Percentiles rank a stretch among this genome's conserved stretches.
phyloP scores from a whole-genome alignment of 2,888 invertebrate species.

The Syrphus vitripennis region DNA sequence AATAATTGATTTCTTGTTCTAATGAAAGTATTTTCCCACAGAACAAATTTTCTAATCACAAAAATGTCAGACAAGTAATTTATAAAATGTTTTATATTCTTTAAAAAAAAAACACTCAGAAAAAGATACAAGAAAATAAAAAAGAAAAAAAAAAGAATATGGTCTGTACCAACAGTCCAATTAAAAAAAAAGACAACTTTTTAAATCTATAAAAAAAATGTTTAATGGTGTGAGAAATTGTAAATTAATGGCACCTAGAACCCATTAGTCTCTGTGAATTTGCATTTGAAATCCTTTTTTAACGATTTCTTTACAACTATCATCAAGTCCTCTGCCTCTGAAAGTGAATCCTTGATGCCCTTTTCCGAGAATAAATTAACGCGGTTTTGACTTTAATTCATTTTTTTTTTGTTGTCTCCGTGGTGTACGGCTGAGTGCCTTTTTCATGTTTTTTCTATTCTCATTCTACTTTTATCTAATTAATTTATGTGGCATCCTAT shows the following conservation, averaged over 20 bases:
- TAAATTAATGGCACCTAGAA: constrained; percentile 6
- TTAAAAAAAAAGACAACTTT: background rate
- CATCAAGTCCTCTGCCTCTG: background rate
- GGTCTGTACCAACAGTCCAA: background rate
- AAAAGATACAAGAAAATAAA: background rate
- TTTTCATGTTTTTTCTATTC: background rate
- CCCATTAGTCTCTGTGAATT: constrained; percentile 16
- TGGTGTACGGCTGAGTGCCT: constrained; percentile 14
- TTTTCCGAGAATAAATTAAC: constrained; percentile 57
- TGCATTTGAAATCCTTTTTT: background rate
- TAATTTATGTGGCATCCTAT: constrained; percentile 47
- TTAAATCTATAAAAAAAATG: background rate
- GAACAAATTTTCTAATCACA: background rate
- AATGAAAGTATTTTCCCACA: too few species aligned
- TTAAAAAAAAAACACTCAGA: background rate
- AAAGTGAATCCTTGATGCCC: constrained; percentile 22
- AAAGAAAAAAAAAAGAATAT: background rate
- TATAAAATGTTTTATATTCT: background rate
- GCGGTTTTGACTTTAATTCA: constrained; percentile 65
- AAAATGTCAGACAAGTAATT: background rate
- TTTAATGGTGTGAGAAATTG: constrained; percentile 16
- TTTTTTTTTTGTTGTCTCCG: constrained; percentile 62
- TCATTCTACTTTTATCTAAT: constrained; percentile 36
- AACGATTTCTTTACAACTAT: background rate
- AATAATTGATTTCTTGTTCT: too few species aligned